Conservation (phyloP, 1,140 invertebrate species). For the Meloidogyne hapla region DNA sequence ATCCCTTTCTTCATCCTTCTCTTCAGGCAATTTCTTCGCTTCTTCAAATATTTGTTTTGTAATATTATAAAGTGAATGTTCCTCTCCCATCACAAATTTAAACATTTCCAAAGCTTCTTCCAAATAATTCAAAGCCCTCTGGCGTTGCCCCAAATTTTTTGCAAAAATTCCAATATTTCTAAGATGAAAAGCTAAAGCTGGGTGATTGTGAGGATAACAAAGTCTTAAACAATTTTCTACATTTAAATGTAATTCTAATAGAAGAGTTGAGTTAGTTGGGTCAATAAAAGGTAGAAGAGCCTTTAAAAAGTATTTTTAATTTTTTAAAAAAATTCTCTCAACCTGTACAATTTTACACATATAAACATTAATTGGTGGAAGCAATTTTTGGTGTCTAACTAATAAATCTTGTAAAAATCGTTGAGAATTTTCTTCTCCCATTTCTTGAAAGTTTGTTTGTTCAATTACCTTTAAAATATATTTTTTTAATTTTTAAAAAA, state of each 20-base stretch:
- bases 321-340: not conserved
- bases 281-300: constrained; percentile 45
- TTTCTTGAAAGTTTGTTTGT: constrained; percentile 33
- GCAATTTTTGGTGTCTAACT: constrained; percentile 1
- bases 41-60: constrained; percentile 17
- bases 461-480: constrained; percentile 21
- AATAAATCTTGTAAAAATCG: constrained; percentile 31
- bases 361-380: constrained; percentile 38
- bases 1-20: not conserved
- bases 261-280: constrained; percentile 27
- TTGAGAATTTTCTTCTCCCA: constrained; percentile 5
- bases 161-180: constrained; percentile 51
- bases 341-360: constrained; percentile 50
- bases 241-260: constrained; percentile 42
- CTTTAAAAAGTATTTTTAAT: not conserved
- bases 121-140: constrained; percentile 9
- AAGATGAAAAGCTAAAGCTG: constrained; percentile 55
- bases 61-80: constrained; percentile 18
- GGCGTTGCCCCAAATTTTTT: constrained; percentile 4
- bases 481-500: not conserved
- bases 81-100: constrained; percentile 21
- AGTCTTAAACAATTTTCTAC: constrained; percentile 51
- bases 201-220: constrained; percentile 55
- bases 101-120: constrained; percentile 16
- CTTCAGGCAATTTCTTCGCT: not conserved